These are phyloP conservation scores for Clitarchus hookeri DNA, from an alignment of 2,888 invertebrate species.

Conservation along the genomic window DNA sequence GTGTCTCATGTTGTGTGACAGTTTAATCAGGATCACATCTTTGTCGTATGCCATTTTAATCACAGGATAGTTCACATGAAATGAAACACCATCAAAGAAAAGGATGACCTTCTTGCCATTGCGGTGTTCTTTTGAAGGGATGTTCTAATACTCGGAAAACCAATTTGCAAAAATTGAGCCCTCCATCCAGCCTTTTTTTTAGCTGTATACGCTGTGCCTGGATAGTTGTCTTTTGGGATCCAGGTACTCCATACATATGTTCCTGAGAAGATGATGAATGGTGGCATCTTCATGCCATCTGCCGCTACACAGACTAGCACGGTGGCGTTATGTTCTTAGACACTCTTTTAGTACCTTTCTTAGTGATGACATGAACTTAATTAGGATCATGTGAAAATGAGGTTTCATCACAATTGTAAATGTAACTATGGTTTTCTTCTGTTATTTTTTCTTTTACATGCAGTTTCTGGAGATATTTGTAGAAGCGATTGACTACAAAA, in stretches of 20 bases:
- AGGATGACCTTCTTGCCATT: constrained; percentile 2
- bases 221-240: not conserved
- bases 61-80: too few species aligned
- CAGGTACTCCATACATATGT: constrained; percentile 10
- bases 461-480: too few species aligned
- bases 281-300: not conserved
- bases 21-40: not conserved
- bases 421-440: too few species aligned
- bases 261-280: not conserved
- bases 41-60: not conserved
- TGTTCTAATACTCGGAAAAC: not conserved
- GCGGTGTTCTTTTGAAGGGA: not conserved
- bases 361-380: not conserved
- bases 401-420: too few species aligned
- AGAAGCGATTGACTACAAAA: too few species aligned
- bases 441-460: constrained; percentile 14
- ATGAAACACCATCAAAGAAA: not conserved
- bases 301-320: not conserved
- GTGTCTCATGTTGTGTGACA: not conserved
- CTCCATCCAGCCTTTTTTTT: constrained; percentile 8
- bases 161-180: not conserved
- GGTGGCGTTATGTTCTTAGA: not conserved
- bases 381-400: not conserved
- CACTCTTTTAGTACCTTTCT: not conserved
- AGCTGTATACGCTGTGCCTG: not conserved